These are phyloP conservation scores for Myotis lucifugus DNA, from an alignment of 2,113 vertebrate species.

Conservation along the genomic window DNA sequence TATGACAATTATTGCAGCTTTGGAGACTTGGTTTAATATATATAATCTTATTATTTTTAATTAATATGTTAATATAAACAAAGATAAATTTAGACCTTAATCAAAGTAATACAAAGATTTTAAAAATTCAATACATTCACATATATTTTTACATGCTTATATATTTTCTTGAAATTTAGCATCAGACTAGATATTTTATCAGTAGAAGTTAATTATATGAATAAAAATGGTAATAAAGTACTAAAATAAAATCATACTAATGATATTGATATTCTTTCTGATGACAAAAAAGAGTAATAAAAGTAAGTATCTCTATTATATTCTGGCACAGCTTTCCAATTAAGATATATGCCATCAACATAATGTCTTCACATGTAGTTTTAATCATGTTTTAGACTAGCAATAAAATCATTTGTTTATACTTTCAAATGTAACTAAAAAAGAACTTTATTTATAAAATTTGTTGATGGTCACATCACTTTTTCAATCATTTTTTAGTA, in stretches of 20 bases:
- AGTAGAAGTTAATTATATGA: background rate
- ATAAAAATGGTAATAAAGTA: background rate
- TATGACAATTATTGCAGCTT: background rate
- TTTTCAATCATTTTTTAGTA: background rate
- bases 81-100: background rate
- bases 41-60: background rate
- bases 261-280: background rate
- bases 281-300: background rate
- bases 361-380: background rate
- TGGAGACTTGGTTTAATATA: background rate
- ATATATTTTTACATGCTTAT: background rate
- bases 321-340: background rate
- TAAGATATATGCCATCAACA: background rate
- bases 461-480: background rate
- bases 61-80: background rate
- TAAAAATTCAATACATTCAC: background rate
- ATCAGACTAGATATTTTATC: background rate
- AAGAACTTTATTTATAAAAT: background rate
- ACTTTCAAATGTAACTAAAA: conserved; percentile 29
- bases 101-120: conserved; percentile 4
- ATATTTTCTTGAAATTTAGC: background rate
- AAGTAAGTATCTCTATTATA: background rate
- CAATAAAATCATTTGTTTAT: background rate
- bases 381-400: background rate
- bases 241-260: background rate